Evolutionary conservation across 2,888 invertebrate species (phyloP), one percentile per base, ranked within the genome.

Genomic region (Acronicta alni): DNA sequence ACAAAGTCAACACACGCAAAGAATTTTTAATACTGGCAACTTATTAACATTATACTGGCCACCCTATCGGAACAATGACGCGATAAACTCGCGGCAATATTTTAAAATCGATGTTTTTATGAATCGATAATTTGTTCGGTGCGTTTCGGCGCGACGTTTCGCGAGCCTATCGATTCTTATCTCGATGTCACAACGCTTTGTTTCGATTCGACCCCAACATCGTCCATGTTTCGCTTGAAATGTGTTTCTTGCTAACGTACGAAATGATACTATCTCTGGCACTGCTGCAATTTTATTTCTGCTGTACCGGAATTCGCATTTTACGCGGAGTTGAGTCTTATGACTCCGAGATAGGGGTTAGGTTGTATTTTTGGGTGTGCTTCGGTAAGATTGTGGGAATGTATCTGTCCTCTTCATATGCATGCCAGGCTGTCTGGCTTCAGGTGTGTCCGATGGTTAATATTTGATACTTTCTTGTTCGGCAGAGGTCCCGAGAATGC

Each of bases 101-200:
- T 92, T 93, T 90, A 90, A 89, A 91, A 93, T 92, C 92, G 91
- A 93, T 93, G 92, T 93, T 94, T 93, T 93, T 93, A 93, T 93
- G 92, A 93, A 93, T 94, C 92, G 92, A 93, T 94, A 93, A 94
- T 93, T 94, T 94, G 93, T 90, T 91, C 89, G 88, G 88, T 85
- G 86, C 88, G 90, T 91, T 93, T 91, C 85, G 92, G 92, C 88
- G 92, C 91, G 92, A 89, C 91, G 90, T 90, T 89, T 91, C 89
- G 89, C 92, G 89, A 89, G 87, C 87, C 90, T 87, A 90, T 89
- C 88, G 93, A 93, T 93, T 77, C 78, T 89, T 91, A 92, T 92
- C 92, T 81, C 83, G 88, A 83, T 92, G 93, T 92, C 92, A 92
- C 92, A 91, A 87, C 91, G 92, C 92, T 93, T 93, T 93, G 93